A percentile compares a stretch with the other conserved stretches of the same genome.
These are phyloP conservation scores for Hemibagrus guttatus DNA, from an alignment of 2,797 vertebrate genomes.

Conservation along the genomic window DNA sequence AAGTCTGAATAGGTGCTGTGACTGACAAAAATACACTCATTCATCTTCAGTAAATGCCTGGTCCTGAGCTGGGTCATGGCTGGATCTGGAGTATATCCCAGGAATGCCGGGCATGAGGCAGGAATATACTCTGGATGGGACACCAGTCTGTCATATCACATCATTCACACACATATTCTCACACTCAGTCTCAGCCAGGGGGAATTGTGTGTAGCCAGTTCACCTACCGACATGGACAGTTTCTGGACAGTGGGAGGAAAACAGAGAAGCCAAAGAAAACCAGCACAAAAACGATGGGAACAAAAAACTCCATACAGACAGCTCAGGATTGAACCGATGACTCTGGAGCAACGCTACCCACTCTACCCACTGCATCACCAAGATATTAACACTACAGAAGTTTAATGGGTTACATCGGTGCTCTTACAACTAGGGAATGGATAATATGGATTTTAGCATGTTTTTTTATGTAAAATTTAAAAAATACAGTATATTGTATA, in stretches of 20 bases:
- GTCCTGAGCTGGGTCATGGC: neutral
- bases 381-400: neutral
- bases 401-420: neutral
- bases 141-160: neutral
- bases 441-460: neutral
- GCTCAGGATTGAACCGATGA: neutral
- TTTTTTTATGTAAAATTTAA: neutral
- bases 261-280: neutral
- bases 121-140: neutral
- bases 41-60: neutral
- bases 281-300: neutral
- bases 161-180: neutral
- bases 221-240: neutral
- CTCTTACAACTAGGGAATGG: neutral
- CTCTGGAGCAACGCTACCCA: neutral
- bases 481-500: neutral
- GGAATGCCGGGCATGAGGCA: neutral
- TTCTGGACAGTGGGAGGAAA: neutral
- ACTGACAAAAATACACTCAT: conserved; percentile 1
- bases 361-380: neutral
- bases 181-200: neutral
- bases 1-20: neutral
- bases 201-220: neutral
- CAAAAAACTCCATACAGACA: neutral
- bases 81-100: neutral